Base-by-base conservation (phyloP, 1,140 invertebrate genomes). In the Subanguina moxae region DNA sequence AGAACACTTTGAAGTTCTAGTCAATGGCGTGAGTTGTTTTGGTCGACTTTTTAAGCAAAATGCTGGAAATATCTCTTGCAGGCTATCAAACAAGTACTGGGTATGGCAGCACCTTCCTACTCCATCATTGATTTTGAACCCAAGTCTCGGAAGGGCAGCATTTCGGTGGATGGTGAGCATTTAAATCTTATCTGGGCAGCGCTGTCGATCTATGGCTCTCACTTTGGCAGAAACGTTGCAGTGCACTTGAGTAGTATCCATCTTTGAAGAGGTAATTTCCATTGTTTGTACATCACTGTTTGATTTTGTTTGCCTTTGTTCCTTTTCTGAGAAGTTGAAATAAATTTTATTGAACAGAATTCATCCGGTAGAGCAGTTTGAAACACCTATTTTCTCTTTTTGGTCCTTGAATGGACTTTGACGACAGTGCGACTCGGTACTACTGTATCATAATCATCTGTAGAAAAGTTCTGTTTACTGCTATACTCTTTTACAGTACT, bases 181-280 rank as follows among this genome's bases (percentile, higher is more conserved):
- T 28, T 71, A 11, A 19, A 73, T 48, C n/a, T 71, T 5, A 42
- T 71, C 19, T 71, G 69, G 69, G 70, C 43, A 21, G 69, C 69
- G 8, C 30, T 71, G n/a, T 61, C 67, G 1, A 38, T 71, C 38
- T 71, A 71, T 57, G 69, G 69, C 38, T 27, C 45, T 42, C 69
- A 71, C 62, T 71, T 71, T 57, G 69, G 70, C 19, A 52, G 63
- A 56, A 59, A 30, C 27, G 61, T 71, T 25, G 69, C 69, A 5
- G 46, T 71, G 46, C 69, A 71, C 46, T 48, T 71, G 30, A 61
- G 48, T 25, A 71, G 19, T 56, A 15, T 71, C 1, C 52, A 69
- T 66, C 1, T n/a, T 59, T 65, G 32, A 63, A 63, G 1, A 17
- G 1, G 1, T 45, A 8, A 7, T 38, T 19, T 30, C 27, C 58